Conservation (phyloP, 2,797 vertebrate species). For the Todus mexicanus region DNA sequence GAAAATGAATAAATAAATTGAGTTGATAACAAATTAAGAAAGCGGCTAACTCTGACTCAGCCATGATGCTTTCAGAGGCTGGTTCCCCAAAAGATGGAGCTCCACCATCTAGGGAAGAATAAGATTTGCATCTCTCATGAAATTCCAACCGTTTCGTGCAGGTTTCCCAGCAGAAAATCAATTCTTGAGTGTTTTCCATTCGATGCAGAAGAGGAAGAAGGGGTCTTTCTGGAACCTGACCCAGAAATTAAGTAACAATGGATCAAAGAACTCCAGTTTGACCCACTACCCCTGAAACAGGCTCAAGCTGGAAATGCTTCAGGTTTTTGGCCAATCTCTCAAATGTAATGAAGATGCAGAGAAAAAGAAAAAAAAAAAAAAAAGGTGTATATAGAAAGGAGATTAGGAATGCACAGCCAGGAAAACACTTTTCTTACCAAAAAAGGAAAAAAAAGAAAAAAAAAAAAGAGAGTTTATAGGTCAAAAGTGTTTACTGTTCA, state of each 20-base stretch:
- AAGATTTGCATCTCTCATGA: neutral
- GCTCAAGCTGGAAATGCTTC: slow-evolving; percentile 32
- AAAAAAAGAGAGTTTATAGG: neutral
- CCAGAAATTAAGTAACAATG: slow-evolving; percentile 63
- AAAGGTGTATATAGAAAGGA: neutral
- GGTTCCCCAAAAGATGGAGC: slow-evolving; percentile 26
- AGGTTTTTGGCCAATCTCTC: slow-evolving; percentile 1
- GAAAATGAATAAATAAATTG: neutral
- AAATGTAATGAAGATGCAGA: slow-evolving; percentile 9
- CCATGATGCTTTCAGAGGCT: fast-evolving
- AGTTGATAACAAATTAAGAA: neutral
- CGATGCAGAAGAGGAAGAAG: slow-evolving; percentile 46
- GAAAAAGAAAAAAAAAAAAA: neutral
- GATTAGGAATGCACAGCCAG: neutral
- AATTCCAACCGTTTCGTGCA: neutral
- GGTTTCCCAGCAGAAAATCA: slow-evolving; percentile 49
- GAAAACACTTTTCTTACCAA: slow-evolving; percentile 22
- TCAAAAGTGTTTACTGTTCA: slow-evolving; percentile 16
- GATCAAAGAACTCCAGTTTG: slow-evolving; percentile 59
- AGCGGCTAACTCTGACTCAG: neutral
- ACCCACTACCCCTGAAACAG: slow-evolving; percentile 37
- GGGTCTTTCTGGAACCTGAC: slow-evolving; percentile 67
- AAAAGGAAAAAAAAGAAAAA: neutral
- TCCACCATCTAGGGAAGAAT: neutral
- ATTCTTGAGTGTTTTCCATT: slow-evolving; percentile 52